Evolutionary conservation across 2,113 vertebrate genomes (phyloP).

Genomic region (Ictalurus furcatus): DNA sequence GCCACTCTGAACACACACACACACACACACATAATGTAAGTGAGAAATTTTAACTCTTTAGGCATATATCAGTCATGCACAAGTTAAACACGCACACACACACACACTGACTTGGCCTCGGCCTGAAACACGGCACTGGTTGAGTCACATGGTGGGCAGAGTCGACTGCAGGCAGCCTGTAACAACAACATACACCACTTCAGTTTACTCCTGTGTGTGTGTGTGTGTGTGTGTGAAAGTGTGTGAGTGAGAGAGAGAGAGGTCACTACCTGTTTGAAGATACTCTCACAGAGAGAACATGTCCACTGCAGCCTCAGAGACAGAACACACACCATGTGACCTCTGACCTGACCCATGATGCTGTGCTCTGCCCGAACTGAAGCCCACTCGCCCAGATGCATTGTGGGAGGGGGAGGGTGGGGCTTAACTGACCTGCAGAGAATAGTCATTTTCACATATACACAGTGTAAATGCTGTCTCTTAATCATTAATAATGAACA

Average conservation of each 20-base stretch:
- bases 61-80: background rate
- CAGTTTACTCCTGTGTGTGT: background rate
- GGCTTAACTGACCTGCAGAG: slow-evolving; percentile 47
- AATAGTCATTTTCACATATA: background rate
- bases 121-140: slow-evolving; percentile 69
- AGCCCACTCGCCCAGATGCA: slow-evolving; percentile 62
- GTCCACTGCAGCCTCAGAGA: slow-evolving; percentile 67
- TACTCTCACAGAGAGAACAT: slow-evolving; percentile 71
- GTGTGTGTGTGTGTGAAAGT: background rate
- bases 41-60: background rate
- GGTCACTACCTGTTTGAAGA: slow-evolving; percentile 70
- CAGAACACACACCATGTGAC: slow-evolving; percentile 70
- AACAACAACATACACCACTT: slow-evolving; percentile 5
- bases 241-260: background rate
- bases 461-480: background rate
- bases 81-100: slow-evolving; percentile 1
- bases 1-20: slow-evolving; percentile 68
- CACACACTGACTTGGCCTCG: slow-evolving; percentile 68
- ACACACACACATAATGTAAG: background rate
- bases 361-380: slow-evolving; percentile 39
- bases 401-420: slow-evolving; percentile 43
- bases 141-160: slow-evolving; percentile 64
- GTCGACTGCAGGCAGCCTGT: slow-evolving; percentile 63
- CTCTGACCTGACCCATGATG: slow-evolving; percentile 63
- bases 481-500: background rate